Base-by-base conservation (phyloP, 2,888 invertebrate genomes). In the Pandemis cinnamomeana region DNA sequence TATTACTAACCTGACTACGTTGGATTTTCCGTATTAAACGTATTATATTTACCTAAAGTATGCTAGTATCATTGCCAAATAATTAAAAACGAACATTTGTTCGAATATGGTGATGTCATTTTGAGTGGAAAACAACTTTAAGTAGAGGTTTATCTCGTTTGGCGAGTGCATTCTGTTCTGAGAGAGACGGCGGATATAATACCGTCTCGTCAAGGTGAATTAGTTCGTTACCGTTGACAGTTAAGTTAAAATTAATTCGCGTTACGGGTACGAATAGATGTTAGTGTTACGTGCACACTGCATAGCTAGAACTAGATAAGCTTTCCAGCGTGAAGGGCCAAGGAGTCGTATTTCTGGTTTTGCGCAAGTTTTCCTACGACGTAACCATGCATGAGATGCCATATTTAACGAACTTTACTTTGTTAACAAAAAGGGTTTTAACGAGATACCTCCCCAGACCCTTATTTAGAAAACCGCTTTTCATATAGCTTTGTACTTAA, bases 201-300 rank as follows among this genome's bases (percentile, higher is more conserved):
- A 36, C 36, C 66, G 69, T 61, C 76, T 75, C 76, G 75, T 82
- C 86, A 86, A 86, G 86, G 86, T 83, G 80, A 84, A 80, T 84
- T 76, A 71, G 83, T 81, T 81, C 77, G 66, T 74, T 74, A 74
- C 10, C 61, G 70, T 61, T 70, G 74, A 71, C 74, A 74, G 61
- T 27, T 15, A 41, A 69, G 68, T 46, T 74, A 60, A 74, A 67
- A 64, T 71, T 71, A 67, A 74, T 74, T 61, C 67, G 61, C 53
- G 7, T 64, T 64, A 11, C 41, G 60, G 67, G 51, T 68, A 72
- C 27, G 27, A 36, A 36, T 36, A 36, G 27, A 36, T 36, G 27
- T 36, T 36, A 36, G 66, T 53, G 13, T 20, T 15, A 67, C 2
- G 51, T 53, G n/a, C 11, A 7, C 36, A 41, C n/a, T 53, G 10